Percentiles rank a stretch among this genome's conserved stretches.
Conservation (phyloP, 2,888 invertebrate genomes). For the Gortyna flavago region DNA sequence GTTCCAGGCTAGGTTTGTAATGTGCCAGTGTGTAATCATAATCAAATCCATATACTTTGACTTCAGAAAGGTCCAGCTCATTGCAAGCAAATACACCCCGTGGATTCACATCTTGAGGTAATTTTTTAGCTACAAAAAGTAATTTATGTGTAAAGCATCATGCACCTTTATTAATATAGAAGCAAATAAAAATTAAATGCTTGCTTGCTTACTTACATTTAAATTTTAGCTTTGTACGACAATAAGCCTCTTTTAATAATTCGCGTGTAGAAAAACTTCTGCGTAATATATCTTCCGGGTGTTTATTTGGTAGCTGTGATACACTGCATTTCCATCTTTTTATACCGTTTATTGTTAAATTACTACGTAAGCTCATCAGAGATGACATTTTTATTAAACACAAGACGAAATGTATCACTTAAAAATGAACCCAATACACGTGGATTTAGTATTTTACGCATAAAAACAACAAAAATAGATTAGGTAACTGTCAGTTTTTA, state of each 20-base stretch:
- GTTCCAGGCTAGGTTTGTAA: conserved; percentile 97
- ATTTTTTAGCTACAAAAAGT: conserved; percentile 93
- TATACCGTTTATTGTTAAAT: conserved; percentile 69
- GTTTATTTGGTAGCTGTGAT: conserved; percentile 68
- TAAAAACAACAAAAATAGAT: conserved; percentile 26
- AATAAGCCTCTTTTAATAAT: conserved; percentile 91
- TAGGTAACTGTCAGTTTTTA: conserved; percentile 31
- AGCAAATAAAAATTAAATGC: conserved; percentile 1
- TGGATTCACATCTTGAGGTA: conserved; percentile 96
- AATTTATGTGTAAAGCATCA: background rate
- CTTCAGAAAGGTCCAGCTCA: conserved; percentile 96
- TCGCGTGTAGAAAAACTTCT: conserved; percentile 83
- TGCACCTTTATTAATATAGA: background rate
- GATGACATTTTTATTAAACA: conserved; percentile 66
- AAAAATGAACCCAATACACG: conserved; percentile 50
- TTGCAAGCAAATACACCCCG: conserved; percentile 98
- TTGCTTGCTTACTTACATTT: conserved; percentile 91
- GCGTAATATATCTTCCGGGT: conserved; percentile 43
- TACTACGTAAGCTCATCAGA: conserved; percentile 72
- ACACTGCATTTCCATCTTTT: conserved; percentile 74
- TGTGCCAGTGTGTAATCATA: conserved; percentile 99
- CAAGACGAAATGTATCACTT: conserved; percentile 30
- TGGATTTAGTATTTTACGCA: conserved; percentile 34
- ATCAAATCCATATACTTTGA: conserved; percentile 99
- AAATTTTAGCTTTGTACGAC: conserved; percentile 92